Evolutionary conservation across 2,888 invertebrate genomes (phyloP).

Genomic region (Metallyticus violacea): DNA sequence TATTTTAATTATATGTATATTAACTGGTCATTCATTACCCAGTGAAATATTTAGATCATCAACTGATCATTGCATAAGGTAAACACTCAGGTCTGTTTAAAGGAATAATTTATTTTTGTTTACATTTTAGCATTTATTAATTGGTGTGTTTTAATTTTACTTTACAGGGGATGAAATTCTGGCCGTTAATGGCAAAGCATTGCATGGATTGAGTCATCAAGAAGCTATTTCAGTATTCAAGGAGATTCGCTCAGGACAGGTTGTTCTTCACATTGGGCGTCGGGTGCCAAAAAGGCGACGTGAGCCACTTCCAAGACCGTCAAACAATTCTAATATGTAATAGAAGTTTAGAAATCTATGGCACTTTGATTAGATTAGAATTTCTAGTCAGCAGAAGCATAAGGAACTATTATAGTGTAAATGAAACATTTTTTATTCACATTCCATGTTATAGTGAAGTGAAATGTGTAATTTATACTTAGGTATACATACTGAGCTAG

Average conservation of each 20-base stretch:
- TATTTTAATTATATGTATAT: too few species aligned
- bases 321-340: neutral
- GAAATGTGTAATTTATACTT: neutral
- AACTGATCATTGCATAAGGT: too few species aligned
- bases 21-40: too few species aligned
- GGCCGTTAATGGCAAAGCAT: slow-evolving; percentile 73
- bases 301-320: slow-evolving; percentile 21
- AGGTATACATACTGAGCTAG: neutral
- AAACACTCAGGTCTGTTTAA: too few species aligned
- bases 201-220: slow-evolving; percentile 73
- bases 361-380: neutral
- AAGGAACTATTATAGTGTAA: neutral
- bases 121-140: too few species aligned
- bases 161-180: slow-evolving; percentile 76
- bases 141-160: too few species aligned
- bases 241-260: slow-evolving; percentile 72
- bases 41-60: too few species aligned
- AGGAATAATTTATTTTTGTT: too few species aligned
- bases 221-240: slow-evolving; percentile 79
- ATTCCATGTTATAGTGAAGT: neutral
- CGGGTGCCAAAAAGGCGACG: slow-evolving; percentile 34
- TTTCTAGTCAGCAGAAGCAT: neutral
- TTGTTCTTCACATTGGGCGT: slow-evolving; percentile 70
- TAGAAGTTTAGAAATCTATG: neutral
- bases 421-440: neutral